These are phyloP conservation scores for Arvicanthis niloticus DNA, from an alignment of 2,113 vertebrate genomes.

Conservation along the genomic window DNA sequence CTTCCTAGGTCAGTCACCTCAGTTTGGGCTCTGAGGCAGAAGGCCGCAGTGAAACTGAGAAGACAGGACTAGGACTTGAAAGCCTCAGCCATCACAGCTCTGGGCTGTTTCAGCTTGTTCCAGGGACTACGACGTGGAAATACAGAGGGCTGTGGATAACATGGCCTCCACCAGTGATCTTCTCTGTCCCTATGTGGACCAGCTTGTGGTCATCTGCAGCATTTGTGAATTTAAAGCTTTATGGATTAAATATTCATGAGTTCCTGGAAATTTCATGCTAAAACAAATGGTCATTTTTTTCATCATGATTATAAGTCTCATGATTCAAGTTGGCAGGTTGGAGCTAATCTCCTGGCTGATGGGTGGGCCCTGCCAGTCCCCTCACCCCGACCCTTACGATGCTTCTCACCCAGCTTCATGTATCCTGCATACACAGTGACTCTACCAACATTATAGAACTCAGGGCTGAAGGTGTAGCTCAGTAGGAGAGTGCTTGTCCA, in stretches of 20 bases:
- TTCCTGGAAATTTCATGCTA: constrained; percentile 28
- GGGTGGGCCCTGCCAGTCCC: not conserved
- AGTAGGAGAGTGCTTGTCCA: not conserved
- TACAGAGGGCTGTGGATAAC: not conserved
- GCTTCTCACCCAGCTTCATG: not conserved
- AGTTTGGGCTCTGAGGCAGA: not conserved
- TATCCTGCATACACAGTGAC: not conserved
- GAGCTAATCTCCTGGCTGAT: not conserved
- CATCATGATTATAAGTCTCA: not conserved
- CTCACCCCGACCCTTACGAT: not conserved
- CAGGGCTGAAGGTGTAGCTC: not conserved
- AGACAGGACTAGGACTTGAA: not conserved
- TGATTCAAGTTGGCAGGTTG: not conserved
- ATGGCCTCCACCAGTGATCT: not conserved
- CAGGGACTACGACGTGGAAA: not conserved
- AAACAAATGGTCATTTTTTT: constrained; percentile 43
- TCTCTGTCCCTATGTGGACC: not conserved
- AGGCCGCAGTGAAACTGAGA: not conserved
- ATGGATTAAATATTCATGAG: constrained; percentile 33
- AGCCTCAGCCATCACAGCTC: not conserved
- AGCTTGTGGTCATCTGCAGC: not conserved
- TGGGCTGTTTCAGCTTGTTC: not conserved
- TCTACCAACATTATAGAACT: not conserved
- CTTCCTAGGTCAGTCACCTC: not conserved
- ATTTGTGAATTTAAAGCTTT: constrained; percentile 45